Conservation (phyloP, 2,113 vertebrate species). For the Esox niger region DNA sequence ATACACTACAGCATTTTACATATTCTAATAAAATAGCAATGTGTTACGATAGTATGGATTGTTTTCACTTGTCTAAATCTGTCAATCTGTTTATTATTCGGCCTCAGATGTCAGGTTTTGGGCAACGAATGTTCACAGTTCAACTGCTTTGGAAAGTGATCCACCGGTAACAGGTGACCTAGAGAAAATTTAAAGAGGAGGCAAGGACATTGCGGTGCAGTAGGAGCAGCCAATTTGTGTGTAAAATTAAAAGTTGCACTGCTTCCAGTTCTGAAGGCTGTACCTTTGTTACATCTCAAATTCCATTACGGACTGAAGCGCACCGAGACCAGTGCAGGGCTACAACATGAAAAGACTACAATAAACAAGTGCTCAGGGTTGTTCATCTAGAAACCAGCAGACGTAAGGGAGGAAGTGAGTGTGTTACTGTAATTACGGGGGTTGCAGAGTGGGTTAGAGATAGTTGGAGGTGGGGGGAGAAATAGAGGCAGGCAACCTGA, state of each 20-base stretch:
- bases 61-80: too few species aligned
- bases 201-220: constrained; percentile 6
- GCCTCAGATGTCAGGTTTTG: not conserved
- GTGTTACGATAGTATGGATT: not conserved
- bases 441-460: constrained; percentile 14
- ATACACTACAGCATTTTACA: constrained; percentile 65
- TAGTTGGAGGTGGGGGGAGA: constrained; percentile 29
- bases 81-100: too few species aligned
- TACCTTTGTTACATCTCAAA: too few species aligned
- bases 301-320: too few species aligned
- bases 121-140: not conserved
- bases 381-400: not conserved
- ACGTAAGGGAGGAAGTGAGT: not conserved
- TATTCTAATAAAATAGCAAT: constrained; percentile 76
- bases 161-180: too few species aligned
- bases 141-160: too few species aligned
- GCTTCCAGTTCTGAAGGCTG: too few species aligned
- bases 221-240: not conserved
- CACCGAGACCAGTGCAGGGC: too few species aligned
- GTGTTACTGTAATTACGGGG: not conserved
- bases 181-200: too few species aligned
- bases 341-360: too few species aligned
- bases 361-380: not conserved
- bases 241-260: too few species aligned
- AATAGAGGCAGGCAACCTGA: constrained; percentile 54